These are phyloP conservation scores for Digitonthophagus gazella DNA, from an alignment of 2,888 invertebrate species.

Conservation along the genomic window DNA sequence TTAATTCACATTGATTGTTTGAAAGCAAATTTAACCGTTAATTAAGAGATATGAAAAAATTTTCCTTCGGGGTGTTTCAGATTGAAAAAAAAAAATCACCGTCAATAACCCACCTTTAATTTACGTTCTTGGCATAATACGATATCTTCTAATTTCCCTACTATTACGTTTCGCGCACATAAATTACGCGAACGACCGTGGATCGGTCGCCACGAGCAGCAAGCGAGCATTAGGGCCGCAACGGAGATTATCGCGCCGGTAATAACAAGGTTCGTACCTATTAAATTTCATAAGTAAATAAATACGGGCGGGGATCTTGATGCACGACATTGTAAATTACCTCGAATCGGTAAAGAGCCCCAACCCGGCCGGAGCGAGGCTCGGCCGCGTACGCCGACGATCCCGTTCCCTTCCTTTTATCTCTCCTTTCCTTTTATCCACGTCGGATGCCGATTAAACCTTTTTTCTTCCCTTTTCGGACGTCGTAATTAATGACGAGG, in stretches of 20 bases:
- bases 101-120: no score
- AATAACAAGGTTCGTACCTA: conserved; percentile 48
- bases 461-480: background rate
- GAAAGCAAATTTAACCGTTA: no score
- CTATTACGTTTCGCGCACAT: conserved; percentile 25
- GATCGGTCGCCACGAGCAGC: conserved; percentile 41
- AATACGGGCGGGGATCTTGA: conserved; percentile 42
- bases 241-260: conserved; percentile 46
- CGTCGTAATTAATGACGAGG: background rate
- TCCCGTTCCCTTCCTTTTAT: background rate
- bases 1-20: no score
- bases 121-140: no score
- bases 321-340: conserved; percentile 48
- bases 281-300: conserved; percentile 51
- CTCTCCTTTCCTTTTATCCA: background rate
- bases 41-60: no score
- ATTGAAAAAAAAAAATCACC: no score
- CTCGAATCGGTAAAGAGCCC: conserved; percentile 38
- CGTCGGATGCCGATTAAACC: background rate
- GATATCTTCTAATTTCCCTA: background rate
- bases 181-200: conserved; percentile 46
- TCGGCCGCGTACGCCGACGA: background rate
- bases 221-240: conserved; percentile 37
- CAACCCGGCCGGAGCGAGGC: conserved; percentile 1
- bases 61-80: no score